Evolutionary conservation across 2,797 vertebrate species (phyloP).

Genomic region (Chiloscyllium punctatum): DNA sequence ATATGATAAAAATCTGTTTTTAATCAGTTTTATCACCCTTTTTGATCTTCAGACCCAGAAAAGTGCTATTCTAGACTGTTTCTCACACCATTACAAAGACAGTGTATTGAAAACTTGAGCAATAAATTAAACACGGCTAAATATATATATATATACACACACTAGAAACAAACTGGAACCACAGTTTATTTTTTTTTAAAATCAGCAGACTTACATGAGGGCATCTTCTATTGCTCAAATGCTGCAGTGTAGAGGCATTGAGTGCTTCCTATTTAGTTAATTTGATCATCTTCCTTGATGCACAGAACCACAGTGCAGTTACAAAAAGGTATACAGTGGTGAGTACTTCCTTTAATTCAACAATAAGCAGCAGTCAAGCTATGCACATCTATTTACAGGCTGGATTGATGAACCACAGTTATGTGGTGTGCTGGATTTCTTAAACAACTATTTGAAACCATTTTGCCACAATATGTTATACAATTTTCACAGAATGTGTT

Average conservation of each 20-base stretch:
- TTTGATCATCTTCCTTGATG: slow-evolving; percentile 1
- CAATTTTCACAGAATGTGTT: neutral
- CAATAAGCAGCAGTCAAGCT: neutral
- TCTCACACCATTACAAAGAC: neutral
- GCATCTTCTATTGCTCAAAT: neutral
- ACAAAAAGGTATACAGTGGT: neutral
- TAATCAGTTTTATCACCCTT: neutral
- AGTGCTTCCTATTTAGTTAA: slow-evolving; percentile 3
- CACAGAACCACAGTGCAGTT: slow-evolving; percentile 18
- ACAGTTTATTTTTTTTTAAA: neutral
- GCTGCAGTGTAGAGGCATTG: neutral
- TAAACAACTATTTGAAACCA: neutral
- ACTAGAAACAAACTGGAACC: neutral
- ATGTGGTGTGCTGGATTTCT: slow-evolving; percentile 9
- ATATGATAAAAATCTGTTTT: neutral
- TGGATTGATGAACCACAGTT: slow-evolving; percentile 5
- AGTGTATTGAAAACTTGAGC: neutral
- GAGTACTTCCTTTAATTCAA: slow-evolving; percentile 17
- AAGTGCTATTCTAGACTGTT: neutral
- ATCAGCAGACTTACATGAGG: neutral
- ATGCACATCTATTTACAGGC: neutral
- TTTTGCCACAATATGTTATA: neutral
- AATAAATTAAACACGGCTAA: neutral
- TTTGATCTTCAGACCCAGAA: neutral
- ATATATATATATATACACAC: neutral